These are phyloP conservation scores for Vulpes vulpes DNA, from an alignment of 2,113 vertebrate species.

Conservation along the genomic window DNA sequence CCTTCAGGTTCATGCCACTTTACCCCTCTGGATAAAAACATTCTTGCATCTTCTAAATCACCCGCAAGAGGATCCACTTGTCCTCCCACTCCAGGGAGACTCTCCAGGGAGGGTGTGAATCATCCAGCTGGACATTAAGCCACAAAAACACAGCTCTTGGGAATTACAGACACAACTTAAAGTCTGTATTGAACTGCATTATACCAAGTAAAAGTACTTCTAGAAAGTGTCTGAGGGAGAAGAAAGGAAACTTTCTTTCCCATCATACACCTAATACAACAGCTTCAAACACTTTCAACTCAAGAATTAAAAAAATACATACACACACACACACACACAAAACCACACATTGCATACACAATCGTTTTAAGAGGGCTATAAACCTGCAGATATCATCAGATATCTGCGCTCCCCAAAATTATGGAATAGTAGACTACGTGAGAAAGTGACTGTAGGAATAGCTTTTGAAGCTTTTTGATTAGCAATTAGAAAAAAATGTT, in stretches of 20 bases:
- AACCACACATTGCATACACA: not conserved
- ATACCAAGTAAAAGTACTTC: not conserved
- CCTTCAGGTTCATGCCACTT: not conserved
- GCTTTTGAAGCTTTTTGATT: slow-evolving; percentile 6
- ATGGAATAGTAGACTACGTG: not conserved
- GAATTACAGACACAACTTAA: not conserved
- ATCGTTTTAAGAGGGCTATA: not conserved
- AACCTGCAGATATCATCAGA: not conserved
- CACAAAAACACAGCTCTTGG: slow-evolving; percentile 38
- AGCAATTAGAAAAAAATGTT: not conserved
- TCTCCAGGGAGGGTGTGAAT: not conserved
- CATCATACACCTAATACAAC: not conserved
- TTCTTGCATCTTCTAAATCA: not conserved
- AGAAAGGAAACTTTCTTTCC: slow-evolving; percentile 14
- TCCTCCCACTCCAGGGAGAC: not conserved
- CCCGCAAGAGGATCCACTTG: not conserved
- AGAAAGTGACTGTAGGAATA: not conserved
- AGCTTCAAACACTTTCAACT: not conserved
- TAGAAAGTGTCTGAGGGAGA: not conserved
- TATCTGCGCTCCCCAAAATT: not conserved
- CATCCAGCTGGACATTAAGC: not conserved
- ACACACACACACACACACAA: not conserved
- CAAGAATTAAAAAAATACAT: not conserved
- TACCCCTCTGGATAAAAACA: not conserved
- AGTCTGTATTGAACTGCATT: not conserved